Conservation (phyloP, 2,888 invertebrate genomes). For the Tromatobia lineatoria region DNA sequence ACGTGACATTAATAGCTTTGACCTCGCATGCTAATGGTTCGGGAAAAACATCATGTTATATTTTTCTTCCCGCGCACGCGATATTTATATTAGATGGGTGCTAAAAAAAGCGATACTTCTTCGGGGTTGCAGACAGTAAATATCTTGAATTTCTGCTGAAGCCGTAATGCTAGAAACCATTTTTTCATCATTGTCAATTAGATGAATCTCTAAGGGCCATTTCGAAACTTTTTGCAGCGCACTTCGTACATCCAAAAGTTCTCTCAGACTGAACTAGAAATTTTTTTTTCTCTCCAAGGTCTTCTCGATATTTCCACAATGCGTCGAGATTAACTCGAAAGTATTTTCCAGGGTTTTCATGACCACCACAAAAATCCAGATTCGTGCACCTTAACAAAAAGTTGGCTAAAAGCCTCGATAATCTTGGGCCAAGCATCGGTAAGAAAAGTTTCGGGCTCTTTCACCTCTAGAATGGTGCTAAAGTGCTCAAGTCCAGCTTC, state of each 20-base stretch:
- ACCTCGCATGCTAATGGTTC: constrained; percentile 38
- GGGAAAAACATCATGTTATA: constrained; percentile 7
- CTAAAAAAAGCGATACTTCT: background rate
- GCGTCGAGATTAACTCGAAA: constrained; percentile 24
- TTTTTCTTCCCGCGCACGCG: background rate
- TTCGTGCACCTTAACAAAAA: constrained; percentile 43
- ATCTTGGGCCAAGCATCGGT: constrained; percentile 49
- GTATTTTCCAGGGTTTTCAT: constrained; percentile 52
- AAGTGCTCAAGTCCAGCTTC: constrained; percentile 33
- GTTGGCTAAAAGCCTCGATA: constrained; percentile 63
- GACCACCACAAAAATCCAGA: background rate
- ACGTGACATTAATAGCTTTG: background rate
- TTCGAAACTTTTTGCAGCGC: background rate
- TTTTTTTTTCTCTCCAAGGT: background rate
- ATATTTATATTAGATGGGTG: background rate
- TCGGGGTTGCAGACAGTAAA: background rate
- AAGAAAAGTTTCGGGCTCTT: constrained; percentile 60
- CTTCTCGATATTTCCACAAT: constrained; percentile 4
- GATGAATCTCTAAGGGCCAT: background rate
- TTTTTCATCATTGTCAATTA: background rate
- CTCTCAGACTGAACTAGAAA: background rate
- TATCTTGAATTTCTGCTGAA: background rate
- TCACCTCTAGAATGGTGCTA: background rate
- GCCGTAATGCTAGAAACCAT: background rate
- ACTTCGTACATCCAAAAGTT: background rate